These are phyloP conservation scores for Phalacrocorax brasilianus DNA, from an alignment of 2,113 vertebrate genomes.

Conservation along the genomic window DNA sequence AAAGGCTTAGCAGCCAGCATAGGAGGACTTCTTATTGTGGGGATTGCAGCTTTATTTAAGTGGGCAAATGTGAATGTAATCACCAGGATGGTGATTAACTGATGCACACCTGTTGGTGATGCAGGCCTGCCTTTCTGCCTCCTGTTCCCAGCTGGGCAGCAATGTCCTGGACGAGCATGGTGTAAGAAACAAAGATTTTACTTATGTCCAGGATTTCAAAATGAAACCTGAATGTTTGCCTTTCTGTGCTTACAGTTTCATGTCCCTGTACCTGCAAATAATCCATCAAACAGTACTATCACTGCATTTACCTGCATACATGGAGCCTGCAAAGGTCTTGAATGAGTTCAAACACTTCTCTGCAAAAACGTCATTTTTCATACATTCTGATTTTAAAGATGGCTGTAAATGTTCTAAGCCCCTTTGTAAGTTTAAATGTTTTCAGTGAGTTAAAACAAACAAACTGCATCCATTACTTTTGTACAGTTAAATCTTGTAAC, in stretches of 20 bases:
- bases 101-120: no score
- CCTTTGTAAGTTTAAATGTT: not conserved
- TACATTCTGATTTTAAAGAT: not conserved
- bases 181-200: not conserved
- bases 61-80: not conserved
- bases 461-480: not conserved
- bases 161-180: accelerated
- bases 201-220: not conserved
- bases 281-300: not conserved
- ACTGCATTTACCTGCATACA: accelerated
- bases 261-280: not conserved
- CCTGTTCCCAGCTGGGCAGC: not conserved
- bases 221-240: not conserved
- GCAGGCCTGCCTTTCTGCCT: not conserved
- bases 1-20: not conserved
- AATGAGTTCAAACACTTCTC: not conserved
- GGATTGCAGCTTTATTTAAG: not conserved
- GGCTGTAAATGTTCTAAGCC: not conserved
- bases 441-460: not conserved
- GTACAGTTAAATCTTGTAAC: not conserved
- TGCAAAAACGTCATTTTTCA: not conserved
- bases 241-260: not conserved
- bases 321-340: not conserved
- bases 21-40: not conserved
- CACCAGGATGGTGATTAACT: accelerated